Evolutionary conservation across 2,888 invertebrate species (phyloP), one percentile per base, ranked within the genome.

Genomic region (Spodoptera littoralis): DNA sequence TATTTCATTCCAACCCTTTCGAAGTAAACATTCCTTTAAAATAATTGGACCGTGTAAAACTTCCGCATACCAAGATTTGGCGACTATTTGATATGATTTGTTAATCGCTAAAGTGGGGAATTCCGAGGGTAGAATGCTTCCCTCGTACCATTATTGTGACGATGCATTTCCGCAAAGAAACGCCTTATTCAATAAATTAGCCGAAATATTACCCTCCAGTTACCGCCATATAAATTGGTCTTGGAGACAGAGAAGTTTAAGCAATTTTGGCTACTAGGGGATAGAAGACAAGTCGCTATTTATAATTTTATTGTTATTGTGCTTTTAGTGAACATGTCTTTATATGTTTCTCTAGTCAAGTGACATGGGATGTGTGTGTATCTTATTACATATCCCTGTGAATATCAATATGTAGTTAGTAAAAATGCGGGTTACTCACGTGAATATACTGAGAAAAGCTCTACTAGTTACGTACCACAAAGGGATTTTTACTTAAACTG

Each of bases 171-270:
- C 64, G 70, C 60, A 64, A 68, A 68, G 60, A 68, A 69, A 61
- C 64, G 60, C 70, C 74, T 69, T 76, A 73, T 73, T 73, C 61
- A 77, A 77, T 73, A 68, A 73, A 73, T 77, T 77, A 68, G 46
- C 51, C 18, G 61, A 63, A 36, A 51, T 69, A 63, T 68, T 68
- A 73, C 60, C 70, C 74, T 64, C 59, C 51, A 6, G 55, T 67
- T 50, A 52, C 56, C 42, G 43, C 18, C 46, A 46, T 42, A 58
- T 61, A 60, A 56, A 76, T 60, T 30, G 57, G 8, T 13, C 59
- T 57, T 45, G 49, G 46, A 59, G 65, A 60, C 56, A 60, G 13
- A 54, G 18, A 54, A 65, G 44, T 70, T 70, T 49, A 18, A 22
- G 13, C 24, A 44, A 51, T 61, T 13, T 27, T 13, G 11, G 4